Conservation (phyloP, 2,888 invertebrate genomes). For the Automeris io region DNA sequence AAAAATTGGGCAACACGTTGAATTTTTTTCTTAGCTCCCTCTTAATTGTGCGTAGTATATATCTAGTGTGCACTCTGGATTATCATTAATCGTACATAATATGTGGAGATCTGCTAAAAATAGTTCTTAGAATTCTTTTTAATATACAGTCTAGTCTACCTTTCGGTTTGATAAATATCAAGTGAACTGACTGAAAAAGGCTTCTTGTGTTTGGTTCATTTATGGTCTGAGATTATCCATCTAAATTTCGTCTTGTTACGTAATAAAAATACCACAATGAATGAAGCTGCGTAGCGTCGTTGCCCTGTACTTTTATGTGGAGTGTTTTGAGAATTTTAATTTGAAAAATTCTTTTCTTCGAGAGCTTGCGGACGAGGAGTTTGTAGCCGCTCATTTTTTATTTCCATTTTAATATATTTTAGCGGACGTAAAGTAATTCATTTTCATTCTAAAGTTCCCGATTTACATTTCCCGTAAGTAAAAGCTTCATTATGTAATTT, state of each 20-base stretch:
- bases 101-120: too few relatives aligned
- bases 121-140: too few relatives aligned
- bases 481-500: neutral
- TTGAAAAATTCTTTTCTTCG: constrained; percentile 33
- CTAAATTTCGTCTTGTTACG: constrained; percentile 53
- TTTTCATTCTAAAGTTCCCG: neutral
- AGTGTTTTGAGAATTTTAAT: constrained; percentile 51
- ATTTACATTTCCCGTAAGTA: too few relatives aligned
- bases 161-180: too few relatives aligned
- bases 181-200: too few relatives aligned
- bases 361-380: constrained; percentile 11
- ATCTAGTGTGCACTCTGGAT: too few relatives aligned
- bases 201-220: constrained; percentile 43
- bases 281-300: constrained; percentile 37
- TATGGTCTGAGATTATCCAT: constrained; percentile 54
- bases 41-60: too few relatives aligned
- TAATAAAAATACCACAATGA: constrained; percentile 57
- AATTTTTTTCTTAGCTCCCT: too few relatives aligned
- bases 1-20: too few relatives aligned
- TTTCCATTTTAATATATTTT: constrained; percentile 8
- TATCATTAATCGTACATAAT: too few relatives aligned
- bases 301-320: constrained; percentile 32
- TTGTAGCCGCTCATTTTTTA: constrained; percentile 8
- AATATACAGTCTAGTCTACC: too few relatives aligned
- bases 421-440: neutral